Percentiles rank a stretch among this genome's conserved stretches.
Evolutionary conservation across 2,113 vertebrate species (phyloP).

Genomic region (Hiodon tergisus): DNA sequence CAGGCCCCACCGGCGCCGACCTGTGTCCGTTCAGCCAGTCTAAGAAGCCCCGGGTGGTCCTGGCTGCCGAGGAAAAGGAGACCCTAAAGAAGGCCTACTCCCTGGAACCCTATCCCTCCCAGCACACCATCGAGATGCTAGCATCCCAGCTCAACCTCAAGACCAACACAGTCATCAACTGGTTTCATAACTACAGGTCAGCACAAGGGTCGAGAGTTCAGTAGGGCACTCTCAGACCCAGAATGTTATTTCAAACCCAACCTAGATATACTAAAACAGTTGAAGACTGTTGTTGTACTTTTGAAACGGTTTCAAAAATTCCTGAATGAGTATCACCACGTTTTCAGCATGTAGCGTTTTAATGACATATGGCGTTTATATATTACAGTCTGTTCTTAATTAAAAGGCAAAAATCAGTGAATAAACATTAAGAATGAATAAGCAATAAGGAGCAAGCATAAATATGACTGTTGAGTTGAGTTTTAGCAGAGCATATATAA

Average conservation of each 20-base stretch:
- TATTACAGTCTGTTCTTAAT: no score
- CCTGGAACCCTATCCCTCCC: constrained; percentile 92
- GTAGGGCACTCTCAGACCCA: neutral
- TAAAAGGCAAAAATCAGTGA: no score
- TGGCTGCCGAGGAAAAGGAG: constrained; percentile 91
- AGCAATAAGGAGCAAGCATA: no score
- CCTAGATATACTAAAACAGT: no score
- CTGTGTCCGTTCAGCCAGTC: constrained; percentile 79
- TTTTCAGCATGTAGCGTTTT: no score
- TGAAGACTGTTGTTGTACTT: no score
- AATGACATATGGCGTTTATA: no score
- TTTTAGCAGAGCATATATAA: no score
- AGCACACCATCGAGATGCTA: constrained; percentile 92
- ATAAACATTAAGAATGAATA: no score
- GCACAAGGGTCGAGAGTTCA: constrained; percentile 20
- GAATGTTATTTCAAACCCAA: neutral
- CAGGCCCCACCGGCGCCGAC: constrained; percentile 30
- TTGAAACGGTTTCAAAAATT: no score
- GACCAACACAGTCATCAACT: constrained; percentile 98
- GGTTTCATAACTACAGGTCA: constrained; percentile 99
- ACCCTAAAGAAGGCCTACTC: constrained; percentile 87
- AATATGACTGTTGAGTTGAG: no score
- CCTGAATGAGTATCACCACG: no score
- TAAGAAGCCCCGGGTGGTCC: constrained; percentile 90
- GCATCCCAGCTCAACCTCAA: constrained; percentile 91